Evolutionary conservation across 1,140 invertebrate species (phyloP).

Genomic region (Magallana ariakensis): DNA sequence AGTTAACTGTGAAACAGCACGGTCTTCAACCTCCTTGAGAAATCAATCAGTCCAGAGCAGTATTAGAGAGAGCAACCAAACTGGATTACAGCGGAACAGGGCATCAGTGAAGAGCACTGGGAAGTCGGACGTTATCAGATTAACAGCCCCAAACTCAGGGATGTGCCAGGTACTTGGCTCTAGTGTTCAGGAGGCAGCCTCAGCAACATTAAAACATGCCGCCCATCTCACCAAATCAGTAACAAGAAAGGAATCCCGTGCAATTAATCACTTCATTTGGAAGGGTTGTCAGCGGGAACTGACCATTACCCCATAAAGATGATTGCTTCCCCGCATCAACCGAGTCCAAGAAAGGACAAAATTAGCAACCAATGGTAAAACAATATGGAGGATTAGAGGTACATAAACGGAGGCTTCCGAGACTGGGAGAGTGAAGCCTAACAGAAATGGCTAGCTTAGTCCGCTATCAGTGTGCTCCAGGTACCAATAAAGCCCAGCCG

Average conservation of each 20-base stretch:
- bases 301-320: neutral
- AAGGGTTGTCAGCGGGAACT: neutral
- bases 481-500: neutral
- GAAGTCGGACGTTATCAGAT: neutral
- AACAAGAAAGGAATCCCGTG: neutral
- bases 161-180: neutral
- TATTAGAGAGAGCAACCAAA: constrained; percentile 20
- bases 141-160: neutral
- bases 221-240: neutral
- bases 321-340: neutral
- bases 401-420: neutral
- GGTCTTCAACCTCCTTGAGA: neutral
- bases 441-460: neutral
- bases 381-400: neutral
- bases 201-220: neutral
- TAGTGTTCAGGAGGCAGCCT: neutral
- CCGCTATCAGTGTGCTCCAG: neutral
- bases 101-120: no score
- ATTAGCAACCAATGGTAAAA: neutral
- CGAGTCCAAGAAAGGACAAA: neutral
- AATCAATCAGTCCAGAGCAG: neutral
- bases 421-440: neutral
- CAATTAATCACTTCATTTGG: neutral
- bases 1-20: neutral
- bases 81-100: neutral